phyloP scores from a whole-genome alignment of 2,797 vertebrate genomes.

The Malacoctenus gilli region DNA sequence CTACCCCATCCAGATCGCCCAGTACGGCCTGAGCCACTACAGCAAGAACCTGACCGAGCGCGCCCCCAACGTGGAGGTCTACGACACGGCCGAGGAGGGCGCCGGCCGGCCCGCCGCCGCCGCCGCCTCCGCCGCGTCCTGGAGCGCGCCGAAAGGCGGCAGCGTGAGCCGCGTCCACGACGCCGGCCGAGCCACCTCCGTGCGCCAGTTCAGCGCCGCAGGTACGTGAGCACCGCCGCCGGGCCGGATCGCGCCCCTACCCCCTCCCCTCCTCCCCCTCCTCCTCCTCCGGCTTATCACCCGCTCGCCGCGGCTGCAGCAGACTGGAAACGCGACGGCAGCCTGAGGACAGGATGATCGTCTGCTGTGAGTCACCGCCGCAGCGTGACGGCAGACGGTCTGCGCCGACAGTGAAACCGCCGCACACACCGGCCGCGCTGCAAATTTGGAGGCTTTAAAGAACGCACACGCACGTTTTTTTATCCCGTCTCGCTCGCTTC shows the following conservation, averaged over 20 bases:
- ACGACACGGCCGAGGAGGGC: conserved; percentile 89
- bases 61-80: conserved; percentile 89
- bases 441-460: too few species aligned
- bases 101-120: conserved; percentile 61
- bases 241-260: conserved; percentile 39
- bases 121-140: conserved; percentile 67
- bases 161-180: conserved; percentile 84
- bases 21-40: conserved; percentile 98
- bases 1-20: conserved; percentile 98
- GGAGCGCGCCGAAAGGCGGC: conserved; percentile 90
- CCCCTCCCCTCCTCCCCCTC: too few species aligned
- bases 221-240: conserved; percentile 78
- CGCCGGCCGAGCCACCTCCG: conserved; percentile 80
- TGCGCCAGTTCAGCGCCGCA: conserved; percentile 90
- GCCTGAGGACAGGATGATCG: conserved; percentile 33
- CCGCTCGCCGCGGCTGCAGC: too few species aligned
- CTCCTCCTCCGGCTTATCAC: too few species aligned
- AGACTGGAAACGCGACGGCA: conserved; percentile 31
- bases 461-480: too few species aligned
- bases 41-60: conserved; percentile 98
- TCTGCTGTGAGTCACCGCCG: too few species aligned
- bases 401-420: too few species aligned
- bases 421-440: too few species aligned
- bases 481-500: too few species aligned
- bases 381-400: too few species aligned